Percentiles rank a stretch among this genome's conserved stretches.
Evolutionary conservation across 2,797 vertebrate genomes (phyloP).

Genomic region (Chiroxiphia lanceolata): DNA sequence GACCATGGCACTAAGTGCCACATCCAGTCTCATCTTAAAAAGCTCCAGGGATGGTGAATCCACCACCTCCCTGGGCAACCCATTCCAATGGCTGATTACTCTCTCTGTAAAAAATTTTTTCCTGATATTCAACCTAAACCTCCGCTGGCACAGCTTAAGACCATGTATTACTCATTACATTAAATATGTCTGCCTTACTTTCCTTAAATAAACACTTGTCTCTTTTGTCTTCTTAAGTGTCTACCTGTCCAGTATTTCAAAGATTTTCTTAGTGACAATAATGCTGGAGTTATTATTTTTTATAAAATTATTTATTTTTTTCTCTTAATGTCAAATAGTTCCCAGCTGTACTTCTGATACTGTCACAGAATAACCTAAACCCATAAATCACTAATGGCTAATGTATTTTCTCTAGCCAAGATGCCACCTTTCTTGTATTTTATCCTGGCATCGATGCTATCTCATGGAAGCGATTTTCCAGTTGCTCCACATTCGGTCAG

Average conservation of each 20-base stretch:
- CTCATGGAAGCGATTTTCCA: not conserved
- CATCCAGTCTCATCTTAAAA: too few relatives aligned
- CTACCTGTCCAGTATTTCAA: not conserved
- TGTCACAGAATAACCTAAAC: not conserved
- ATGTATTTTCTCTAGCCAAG: not conserved
- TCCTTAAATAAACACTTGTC: not conserved
- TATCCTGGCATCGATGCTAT: not conserved
- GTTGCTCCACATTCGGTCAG: not conserved
- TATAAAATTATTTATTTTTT: not conserved
- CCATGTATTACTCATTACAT: not conserved
- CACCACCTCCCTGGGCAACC: too few relatives aligned
- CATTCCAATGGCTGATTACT: too few relatives aligned
- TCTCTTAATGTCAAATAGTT: not conserved
- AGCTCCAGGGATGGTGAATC: too few relatives aligned
- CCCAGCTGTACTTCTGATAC: not conserved
- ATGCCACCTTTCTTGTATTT: not conserved
- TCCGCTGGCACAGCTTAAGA: too few relatives aligned
- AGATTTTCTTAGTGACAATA: not conserved
- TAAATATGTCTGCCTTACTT: not conserved
- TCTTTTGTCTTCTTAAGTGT: not conserved
- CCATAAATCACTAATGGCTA: not conserved
- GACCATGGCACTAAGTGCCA: too few relatives aligned
- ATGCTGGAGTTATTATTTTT: not conserved
- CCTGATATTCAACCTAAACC: too few relatives aligned
- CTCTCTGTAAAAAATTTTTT: too few relatives aligned